Conservation (phyloP, 53 echinoderm and acorn worm genomes). For the Apostichopus leukothele region DNA sequence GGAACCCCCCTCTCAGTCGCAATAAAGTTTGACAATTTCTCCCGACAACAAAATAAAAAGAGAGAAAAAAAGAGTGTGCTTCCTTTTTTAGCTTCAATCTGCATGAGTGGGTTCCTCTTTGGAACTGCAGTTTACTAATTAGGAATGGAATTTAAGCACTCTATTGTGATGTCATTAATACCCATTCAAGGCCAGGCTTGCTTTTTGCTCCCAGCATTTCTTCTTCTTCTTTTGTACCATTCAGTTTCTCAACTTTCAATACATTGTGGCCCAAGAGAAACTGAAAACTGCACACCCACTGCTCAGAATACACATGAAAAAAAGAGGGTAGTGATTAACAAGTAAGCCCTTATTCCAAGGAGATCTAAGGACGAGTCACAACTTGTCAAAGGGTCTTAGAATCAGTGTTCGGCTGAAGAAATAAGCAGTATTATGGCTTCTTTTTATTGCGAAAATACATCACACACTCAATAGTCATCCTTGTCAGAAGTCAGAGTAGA, state of each 20-base stretch:
- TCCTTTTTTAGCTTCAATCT: too few relatives aligned
- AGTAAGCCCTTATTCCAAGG: neutral
- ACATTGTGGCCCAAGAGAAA: too few relatives aligned
- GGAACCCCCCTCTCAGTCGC: too few relatives aligned
- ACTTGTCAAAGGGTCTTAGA: neutral
- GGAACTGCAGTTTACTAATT: too few relatives aligned
- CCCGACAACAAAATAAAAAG: too few relatives aligned
- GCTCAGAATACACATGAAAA: neutral
- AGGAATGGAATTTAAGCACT: neutral
- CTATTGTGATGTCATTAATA: slow-evolving; percentile 38
- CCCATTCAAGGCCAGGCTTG: slow-evolving; percentile 20
- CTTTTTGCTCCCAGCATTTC: neutral
- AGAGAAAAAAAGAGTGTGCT: too few relatives aligned
- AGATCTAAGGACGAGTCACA: neutral
- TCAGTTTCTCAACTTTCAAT: neutral
- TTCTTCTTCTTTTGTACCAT: neutral
- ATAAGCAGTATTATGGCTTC: neutral
- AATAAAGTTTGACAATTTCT: too few relatives aligned
- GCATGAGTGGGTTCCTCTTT: too few relatives aligned
- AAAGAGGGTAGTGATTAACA: neutral
- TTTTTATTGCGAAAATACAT: neutral
- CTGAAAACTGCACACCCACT: neutral
- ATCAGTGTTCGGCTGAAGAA: neutral
- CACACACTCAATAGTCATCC: neutral
- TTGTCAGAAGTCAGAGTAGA: neutral